Evolutionary conservation across 2,888 invertebrate species (phyloP).

Genomic region (Chalcis sispes): DNA sequence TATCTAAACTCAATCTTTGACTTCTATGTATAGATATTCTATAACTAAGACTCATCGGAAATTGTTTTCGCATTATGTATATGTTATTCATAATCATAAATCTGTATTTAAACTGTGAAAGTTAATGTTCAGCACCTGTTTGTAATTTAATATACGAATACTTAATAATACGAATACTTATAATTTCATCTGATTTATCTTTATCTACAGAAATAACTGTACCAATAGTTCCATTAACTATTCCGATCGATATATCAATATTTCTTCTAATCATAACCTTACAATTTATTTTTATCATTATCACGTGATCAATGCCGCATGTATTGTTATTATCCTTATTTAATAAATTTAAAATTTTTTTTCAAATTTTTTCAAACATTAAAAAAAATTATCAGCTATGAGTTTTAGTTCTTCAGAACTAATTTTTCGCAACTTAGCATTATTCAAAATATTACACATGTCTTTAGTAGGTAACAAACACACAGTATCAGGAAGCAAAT

Average conservation of each 20-base stretch:
- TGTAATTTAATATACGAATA: not conserved
- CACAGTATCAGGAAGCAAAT: constrained; percentile 59
- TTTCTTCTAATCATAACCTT: too few relatives aligned
- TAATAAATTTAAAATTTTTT: not conserved
- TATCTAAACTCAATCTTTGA: not conserved
- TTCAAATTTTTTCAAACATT: constrained; percentile 8
- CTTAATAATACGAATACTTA: too few relatives aligned
- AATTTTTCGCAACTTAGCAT: constrained; percentile 62
- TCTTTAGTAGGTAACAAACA: constrained; percentile 65
- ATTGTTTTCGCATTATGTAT: not conserved
- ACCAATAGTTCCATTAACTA: not conserved
- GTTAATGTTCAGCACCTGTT: not conserved
- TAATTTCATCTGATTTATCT: not conserved
- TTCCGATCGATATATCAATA: not conserved
- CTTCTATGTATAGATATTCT: too few relatives aligned
- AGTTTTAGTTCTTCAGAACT: constrained; percentile 58
- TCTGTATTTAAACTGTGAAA: not conserved
- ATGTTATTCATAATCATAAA: not conserved
- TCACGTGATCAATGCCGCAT: not conserved
- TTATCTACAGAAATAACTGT: not conserved
- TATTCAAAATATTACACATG: constrained; percentile 65
- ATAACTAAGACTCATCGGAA: not conserved
- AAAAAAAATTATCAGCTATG: constrained; percentile 1
- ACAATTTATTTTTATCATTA: constrained; percentile 1
- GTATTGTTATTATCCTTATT: not conserved